A percentile compares a stretch with the other conserved stretches of the same genome.
Evolutionary conservation across 1,140 invertebrate species (phyloP).

Genomic region (Pinna nobilis): DNA sequence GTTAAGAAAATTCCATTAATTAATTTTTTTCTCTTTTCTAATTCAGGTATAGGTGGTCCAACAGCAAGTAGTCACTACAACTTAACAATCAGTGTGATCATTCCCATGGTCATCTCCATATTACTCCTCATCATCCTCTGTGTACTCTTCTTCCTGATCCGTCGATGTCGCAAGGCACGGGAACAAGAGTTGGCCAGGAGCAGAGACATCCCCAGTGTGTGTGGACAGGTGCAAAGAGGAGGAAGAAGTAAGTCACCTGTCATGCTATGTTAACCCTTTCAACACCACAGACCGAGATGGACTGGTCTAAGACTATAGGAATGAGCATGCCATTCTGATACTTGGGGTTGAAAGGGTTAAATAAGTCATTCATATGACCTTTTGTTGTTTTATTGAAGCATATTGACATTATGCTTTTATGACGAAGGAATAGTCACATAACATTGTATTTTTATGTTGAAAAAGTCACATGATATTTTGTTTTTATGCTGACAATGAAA

Average conservation of each 20-base stretch:
- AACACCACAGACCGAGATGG: neutral
- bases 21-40: neutral
- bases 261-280: neutral
- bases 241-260: conserved; percentile 27
- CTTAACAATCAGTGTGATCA: conserved; percentile 51
- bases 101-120: conserved; percentile 53
- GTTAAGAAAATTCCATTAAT: neutral
- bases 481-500: too few species aligned
- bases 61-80: conserved; percentile 23
- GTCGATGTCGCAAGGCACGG: conserved; percentile 46
- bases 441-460: too few species aligned
- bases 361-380: too few species aligned
- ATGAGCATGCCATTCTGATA: neutral
- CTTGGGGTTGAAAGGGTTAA: too few species aligned
- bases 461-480: too few species aligned
- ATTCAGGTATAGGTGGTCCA: conserved; percentile 7
- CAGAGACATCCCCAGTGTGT: conserved; percentile 31
- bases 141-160: conserved; percentile 53
- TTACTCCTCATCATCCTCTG: conserved; percentile 53
- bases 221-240: conserved; percentile 22
- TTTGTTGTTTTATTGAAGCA: neutral
- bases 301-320: neutral
- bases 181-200: conserved; percentile 6
- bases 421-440: too few species aligned
- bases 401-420: neutral